Evolutionary conservation across 2,113 vertebrate genomes (phyloP), one percentile per base, ranked within the genome.

Genomic region (Nothoprocta pentlandii): DNA sequence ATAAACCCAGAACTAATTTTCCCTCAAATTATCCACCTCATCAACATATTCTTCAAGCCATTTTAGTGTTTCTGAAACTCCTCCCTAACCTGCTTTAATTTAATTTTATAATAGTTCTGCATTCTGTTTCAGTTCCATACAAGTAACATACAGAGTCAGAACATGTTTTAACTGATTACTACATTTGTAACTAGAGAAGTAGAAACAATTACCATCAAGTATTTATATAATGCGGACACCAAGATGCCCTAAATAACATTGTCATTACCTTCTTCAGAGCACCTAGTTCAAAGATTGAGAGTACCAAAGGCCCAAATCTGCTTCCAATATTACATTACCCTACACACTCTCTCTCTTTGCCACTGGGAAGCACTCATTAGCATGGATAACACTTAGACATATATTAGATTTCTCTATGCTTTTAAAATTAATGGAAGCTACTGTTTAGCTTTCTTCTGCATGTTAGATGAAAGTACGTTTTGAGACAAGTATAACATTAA

Each of bases 141-240:
- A 90, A 90, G 66, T 79, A 92, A 73, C 87, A 91, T 61, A 88
- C 42, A 80, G 73, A 16, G 74, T 14, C 46, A 95, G 85, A 93
- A 80, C 61, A 30, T 12, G 51, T 83, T 94, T 91, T 68, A 94
- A 76, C 87, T 94, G 91, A 95, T 94, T 92, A 97, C 92, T 94
- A 80, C 46, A 85, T 83, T 79, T 78, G 89, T 91, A 95, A 92
- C 64, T 53, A 85, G 89, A 96, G 87, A 44, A 0, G 0, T 5
- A 95, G 93, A 92, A 95, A 93, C 94, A 94, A 92, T 91, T 83
- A 63, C 25, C 87, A 95, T 96, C 46, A 96, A 95, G 94, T 93
- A 93, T 97, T 96, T 94, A 95, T 86, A 75, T 53, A 86, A 90
- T n/a, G 49, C 28, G 15, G 51, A 79, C 10, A 49, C 17, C 15